phyloP scores from a whole-genome alignment of 2,797 vertebrate genomes.

The Gymnocypris eckloni region DNA sequence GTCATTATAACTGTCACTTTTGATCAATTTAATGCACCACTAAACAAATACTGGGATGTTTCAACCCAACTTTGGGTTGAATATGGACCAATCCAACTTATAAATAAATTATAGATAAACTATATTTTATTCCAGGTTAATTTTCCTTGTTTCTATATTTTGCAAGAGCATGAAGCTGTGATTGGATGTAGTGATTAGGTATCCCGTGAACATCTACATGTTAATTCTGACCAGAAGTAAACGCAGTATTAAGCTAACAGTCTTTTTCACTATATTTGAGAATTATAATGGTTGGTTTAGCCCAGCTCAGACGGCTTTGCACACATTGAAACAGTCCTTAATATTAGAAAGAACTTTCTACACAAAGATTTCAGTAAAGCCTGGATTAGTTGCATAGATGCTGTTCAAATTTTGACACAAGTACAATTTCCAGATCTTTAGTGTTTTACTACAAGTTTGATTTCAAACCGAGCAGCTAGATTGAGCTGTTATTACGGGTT shows the following conservation, averaged over 20 bases:
- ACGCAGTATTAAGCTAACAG: background rate
- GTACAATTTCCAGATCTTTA: conserved; percentile 23
- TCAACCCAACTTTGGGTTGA: background rate
- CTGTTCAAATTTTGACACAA: background rate
- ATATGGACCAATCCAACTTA: background rate
- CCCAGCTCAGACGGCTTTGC: background rate
- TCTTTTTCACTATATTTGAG: background rate
- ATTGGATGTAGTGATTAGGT: conserved; percentile 10
- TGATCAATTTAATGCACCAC: background rate
- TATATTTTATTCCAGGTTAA: background rate
- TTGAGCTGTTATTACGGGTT: conserved; percentile 9
- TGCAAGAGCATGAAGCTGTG: background rate
- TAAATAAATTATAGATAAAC: background rate
- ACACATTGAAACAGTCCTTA: conserved; percentile 10
- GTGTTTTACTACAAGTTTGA: conserved; percentile 29
- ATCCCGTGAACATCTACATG: background rate
- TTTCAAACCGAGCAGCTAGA: conserved; percentile 20
- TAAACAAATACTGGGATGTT: background rate
- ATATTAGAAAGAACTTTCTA: conserved; percentile 3
- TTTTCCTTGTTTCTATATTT: background rate
- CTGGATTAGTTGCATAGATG: conserved; percentile 40
- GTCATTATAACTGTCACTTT: background rate
- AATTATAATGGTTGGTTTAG: background rate
- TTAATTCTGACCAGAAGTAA: conserved; percentile 19
- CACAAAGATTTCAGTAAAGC: conserved; percentile 17